Conservation (phyloP, 2,888 invertebrate genomes). For the Blera fallax region DNA sequence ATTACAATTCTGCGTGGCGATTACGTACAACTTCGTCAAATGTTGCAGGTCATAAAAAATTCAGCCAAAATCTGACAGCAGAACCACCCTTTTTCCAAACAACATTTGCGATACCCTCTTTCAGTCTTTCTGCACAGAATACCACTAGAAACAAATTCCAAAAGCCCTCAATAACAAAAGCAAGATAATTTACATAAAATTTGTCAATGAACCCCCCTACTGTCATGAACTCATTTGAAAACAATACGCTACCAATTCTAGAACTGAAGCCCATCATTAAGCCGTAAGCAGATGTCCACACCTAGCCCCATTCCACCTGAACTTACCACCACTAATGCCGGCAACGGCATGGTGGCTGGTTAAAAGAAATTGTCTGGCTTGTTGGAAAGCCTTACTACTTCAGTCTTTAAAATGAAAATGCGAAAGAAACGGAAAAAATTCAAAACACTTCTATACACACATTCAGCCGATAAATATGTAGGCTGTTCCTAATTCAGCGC, state of each 20-base stretch:
- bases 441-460: slow-evolving; percentile 2
- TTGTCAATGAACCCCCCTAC: slow-evolving; percentile 64
- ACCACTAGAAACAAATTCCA: not conserved
- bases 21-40: no score
- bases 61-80: no score
- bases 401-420: slow-evolving; percentile 41
- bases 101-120: no score
- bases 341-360: not conserved
- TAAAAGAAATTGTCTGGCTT: slow-evolving; percentile 56
- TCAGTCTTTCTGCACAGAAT: not conserved
- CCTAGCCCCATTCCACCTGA: not conserved
- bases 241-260: slow-evolving; percentile 31
- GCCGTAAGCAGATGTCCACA: slow-evolving; percentile 28
- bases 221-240: slow-evolving; percentile 53
- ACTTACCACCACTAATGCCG: not conserved
- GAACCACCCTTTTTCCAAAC: no score
- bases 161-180: slow-evolving; percentile 1
- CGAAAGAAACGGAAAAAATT: not conserved
- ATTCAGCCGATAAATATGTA: slow-evolving; percentile 47
- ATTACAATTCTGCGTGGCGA: no score
- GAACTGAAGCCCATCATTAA: slow-evolving; percentile 61
- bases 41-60: no score
- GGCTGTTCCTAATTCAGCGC: slow-evolving; percentile 68
- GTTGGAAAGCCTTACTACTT: slow-evolving; percentile 63
- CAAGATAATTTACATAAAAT: slow-evolving; percentile 22